phyloP scores from a whole-genome alignment of 2,888 invertebrate genomes.

The Xanthia icteritia region DNA sequence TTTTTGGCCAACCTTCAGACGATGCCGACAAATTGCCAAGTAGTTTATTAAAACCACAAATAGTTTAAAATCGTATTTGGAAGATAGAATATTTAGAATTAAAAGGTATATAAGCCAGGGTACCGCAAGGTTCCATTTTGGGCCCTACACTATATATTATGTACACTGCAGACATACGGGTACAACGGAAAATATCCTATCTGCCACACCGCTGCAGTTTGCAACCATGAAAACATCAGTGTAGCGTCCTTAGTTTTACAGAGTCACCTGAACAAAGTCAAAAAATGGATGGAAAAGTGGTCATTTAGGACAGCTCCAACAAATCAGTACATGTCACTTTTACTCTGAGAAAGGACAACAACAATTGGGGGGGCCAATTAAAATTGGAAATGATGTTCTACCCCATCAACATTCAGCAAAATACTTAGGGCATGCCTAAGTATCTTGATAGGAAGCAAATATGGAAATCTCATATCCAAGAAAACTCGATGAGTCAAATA shows the following conservation, averaged over 20 bases:
- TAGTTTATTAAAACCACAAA: too few relatives aligned
- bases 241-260: neutral
- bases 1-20: too few relatives aligned
- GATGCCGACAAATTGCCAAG: too few relatives aligned
- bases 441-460: neutral
- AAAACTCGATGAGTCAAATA: neutral
- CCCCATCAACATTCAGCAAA: neutral
- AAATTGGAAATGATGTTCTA: neutral
- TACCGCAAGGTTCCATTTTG: slow-evolving; percentile 54
- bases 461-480: neutral
- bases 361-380: too few relatives aligned
- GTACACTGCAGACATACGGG: slow-evolving; percentile 46
- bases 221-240: neutral
- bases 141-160: slow-evolving; percentile 46
- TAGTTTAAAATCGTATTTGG: neutral
- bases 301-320: neutral
- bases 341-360: slow-evolving; percentile 2
- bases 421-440: too few relatives aligned
- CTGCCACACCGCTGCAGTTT: neutral
- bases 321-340: neutral
- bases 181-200: slow-evolving; percentile 4
- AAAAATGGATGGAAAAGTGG: neutral
- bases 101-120: slow-evolving; percentile 42
- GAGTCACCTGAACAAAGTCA: neutral
- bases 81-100: slow-evolving; percentile 35